phyloP scores from a whole-genome alignment of 2,113 vertebrate genomes.

The Bubalus kerabau region DNA sequence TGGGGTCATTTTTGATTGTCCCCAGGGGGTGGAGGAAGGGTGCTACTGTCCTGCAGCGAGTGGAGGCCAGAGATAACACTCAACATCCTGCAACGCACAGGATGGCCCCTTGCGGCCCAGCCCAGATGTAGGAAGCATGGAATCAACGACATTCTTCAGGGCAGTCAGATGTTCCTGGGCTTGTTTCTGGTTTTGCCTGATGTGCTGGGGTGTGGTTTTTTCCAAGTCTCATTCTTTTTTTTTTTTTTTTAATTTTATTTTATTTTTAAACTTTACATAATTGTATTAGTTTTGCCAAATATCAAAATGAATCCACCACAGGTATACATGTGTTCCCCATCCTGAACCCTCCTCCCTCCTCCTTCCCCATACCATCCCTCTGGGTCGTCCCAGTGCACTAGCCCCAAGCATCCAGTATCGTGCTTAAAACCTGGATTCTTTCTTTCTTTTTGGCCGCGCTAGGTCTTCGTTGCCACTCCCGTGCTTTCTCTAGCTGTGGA shows the following conservation, averaged over 20 bases:
- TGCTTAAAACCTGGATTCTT: not conserved
- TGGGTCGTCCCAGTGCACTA: no score
- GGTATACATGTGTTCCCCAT: no score
- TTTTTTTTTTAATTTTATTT: no score
- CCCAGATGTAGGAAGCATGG: not conserved
- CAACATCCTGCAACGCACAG: fast-evolving
- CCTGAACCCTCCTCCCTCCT: no score
- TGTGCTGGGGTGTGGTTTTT: not conserved
- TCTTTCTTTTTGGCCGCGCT: not conserved
- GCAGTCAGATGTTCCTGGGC: no score
- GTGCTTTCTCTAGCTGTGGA: not conserved
- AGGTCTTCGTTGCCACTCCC: not conserved
- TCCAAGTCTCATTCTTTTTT: not conserved
- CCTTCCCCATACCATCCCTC: no score
- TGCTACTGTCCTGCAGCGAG: fast-evolving
- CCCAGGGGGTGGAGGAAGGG: not conserved
- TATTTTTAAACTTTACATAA: no score
- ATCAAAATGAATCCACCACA: no score
- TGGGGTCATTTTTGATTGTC: not conserved
- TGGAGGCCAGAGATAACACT: not conserved
- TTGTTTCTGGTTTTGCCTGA: not conserved
- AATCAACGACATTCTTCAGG: not conserved
- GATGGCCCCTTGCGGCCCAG: fast-evolving
- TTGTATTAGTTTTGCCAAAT: no score
- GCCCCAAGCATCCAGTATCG: no score